Base-by-base conservation (phyloP, 2,888 invertebrate species). In the Drosophila parthenogenetica region DNA sequence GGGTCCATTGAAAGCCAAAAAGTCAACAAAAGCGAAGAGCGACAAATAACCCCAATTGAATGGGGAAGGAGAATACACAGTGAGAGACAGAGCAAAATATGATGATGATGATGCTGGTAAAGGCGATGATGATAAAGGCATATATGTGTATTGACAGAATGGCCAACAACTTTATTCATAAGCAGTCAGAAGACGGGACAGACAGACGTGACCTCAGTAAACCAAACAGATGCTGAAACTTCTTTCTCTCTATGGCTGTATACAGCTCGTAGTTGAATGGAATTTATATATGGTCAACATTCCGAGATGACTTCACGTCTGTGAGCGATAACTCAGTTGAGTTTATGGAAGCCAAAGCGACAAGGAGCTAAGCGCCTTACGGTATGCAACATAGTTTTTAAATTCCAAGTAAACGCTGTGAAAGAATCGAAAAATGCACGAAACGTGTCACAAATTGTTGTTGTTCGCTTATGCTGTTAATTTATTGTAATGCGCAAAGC, bases 31-130 rank as follows among this genome's bases (percentile, higher is more conserved):
- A 83, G 71, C 78, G 61, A 19, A 40, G 65, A 84, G 80, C 81
- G 85, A 86, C 89, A 86, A 89, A 89, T 86, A 87, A 82, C 86
- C 89, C 89, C 89, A 89, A 89, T 90, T 90, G 89, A 80, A 84
- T 78, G 80, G 59, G 55, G 59, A 2, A 1, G 40, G 11, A 7
- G 39, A 2, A n/a, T 7, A 42, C 29, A 29, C 29, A 29, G 19
- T 19, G 58, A 5, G 32, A 37, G 16, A 37, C n/a, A 37, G 48
- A 35, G 46, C 29, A 43, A 29, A 13, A 35, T 35, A 54, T 25
- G 67, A 54, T 48, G 53, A 43, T 57, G 63, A 35, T 53, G 59
- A 71, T 79, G 81, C 69, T 69, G 69, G 43, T 65, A 65, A 53
- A 73, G 74, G 50, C 45, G 29, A 25, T 39, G 54, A 50, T 37